Base-by-base conservation (phyloP, 1,140 invertebrate species). In the Calliphora vicina region DNA sequence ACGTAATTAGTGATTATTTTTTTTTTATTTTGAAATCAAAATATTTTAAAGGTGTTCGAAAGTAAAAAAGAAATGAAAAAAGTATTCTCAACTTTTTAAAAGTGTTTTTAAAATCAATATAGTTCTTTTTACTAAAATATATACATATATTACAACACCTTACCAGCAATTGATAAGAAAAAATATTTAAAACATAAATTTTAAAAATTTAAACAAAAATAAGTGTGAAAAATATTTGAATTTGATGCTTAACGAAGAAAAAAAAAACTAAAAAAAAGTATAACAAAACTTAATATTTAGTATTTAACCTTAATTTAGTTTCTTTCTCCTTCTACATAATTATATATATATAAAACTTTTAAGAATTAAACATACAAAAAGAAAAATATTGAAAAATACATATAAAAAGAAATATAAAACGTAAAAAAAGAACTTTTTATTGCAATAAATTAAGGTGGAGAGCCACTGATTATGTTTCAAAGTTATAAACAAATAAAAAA, bases 271-370 rank as follows among this genome's bases (percentile, higher is more conserved):
- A 61, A 61, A 27, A 80, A 57, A 50, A 35, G 27, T 17, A 61
- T 9, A 57, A 50, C 17, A 72, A 17, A 71, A 82, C 61, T 29
- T 72, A 35, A 35, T 82, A 42, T 42, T 82, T 82, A 82, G 74
- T 78, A 78, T 78, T 78, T 78, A 61, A 61, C 80, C n/a, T 81
- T 57, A 76, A 78, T 78, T 78, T 78, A 78, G 35, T 78, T 76
- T 81, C 50, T 67, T 81, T 67, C 80, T 25, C 61, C 61, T n/a
- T 67, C 25, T 81, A 81, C 80, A 81, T 61, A 50, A 81, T 81
- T 81, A 50, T 81, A 80, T 35, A 35, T 35, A 35, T 50, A 50
- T 81, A 81, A 57, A 78, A 78, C 74, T 27, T 78, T 81, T 81
- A 81, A 81, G 57, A 61, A 61, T 81, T 67, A 81, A 35, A 35